Evolutionary conservation across 2,888 invertebrate genomes (phyloP).

Genomic region (Ernsta delagoae): DNA sequence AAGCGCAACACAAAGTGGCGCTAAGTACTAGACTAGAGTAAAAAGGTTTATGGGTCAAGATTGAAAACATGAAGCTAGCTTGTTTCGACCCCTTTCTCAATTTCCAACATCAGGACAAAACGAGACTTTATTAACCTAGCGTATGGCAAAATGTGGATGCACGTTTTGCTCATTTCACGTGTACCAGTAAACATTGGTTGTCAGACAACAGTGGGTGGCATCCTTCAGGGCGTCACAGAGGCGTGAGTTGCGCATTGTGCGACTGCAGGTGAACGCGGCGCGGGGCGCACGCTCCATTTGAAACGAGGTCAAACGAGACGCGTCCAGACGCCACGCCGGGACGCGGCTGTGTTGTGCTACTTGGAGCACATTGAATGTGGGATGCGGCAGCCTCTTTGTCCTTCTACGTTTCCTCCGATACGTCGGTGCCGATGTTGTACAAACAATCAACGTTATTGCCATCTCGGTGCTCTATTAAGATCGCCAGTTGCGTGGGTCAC

Average conservation of each 20-base stretch:
- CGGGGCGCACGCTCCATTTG: constrained; percentile 53
- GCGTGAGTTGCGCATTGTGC: constrained; percentile 33
- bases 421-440: constrained; percentile 19
- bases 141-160: background rate
- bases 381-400: constrained; percentile 15
- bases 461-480: constrained; percentile 26
- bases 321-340: constrained; percentile 40
- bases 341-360: constrained; percentile 50
- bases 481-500: constrained; percentile 19
- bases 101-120: background rate
- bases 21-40: background rate
- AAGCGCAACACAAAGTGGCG: background rate
- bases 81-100: background rate
- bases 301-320: constrained; percentile 68
- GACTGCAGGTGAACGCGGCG: constrained; percentile 53
- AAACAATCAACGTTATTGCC: constrained; percentile 24
- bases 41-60: constrained; percentile 17
- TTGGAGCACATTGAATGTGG: constrained; percentile 59
- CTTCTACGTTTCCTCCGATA: constrained; percentile 23
- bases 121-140: background rate
- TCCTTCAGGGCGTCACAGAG: constrained; percentile 29
- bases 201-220: constrained; percentile 2
- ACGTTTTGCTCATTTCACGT: constrained; percentile 3
- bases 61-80: constrained; percentile 1
- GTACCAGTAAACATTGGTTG: constrained; percentile 7